Evolutionary conservation across 2,113 vertebrate species (phyloP).

Genomic region (Phoenicopterus ruber): DNA sequence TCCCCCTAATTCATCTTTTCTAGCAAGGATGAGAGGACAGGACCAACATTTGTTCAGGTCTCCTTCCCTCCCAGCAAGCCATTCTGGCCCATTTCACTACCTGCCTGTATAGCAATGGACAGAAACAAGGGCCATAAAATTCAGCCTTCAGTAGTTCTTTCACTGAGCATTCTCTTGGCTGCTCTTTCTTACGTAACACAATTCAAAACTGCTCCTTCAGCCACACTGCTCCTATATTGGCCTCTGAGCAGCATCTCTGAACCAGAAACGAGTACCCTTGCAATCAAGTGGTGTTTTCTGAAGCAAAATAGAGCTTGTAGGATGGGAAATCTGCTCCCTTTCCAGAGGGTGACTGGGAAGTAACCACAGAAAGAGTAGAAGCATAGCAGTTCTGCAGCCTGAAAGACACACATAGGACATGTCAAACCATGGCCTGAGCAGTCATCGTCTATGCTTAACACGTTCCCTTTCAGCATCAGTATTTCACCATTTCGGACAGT

Average conservation of each 20-base stretch:
- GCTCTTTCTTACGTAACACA: background rate
- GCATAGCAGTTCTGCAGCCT: background rate
- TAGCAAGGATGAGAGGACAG: background rate
- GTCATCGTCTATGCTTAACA: fast-evolving
- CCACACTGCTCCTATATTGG: background rate
- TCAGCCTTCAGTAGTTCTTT: background rate
- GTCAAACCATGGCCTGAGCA: background rate
- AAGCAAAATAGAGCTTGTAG: background rate
- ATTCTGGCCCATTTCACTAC: background rate
- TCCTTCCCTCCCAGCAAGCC: background rate
- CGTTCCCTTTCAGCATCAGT: background rate
- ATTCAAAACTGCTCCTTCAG: background rate
- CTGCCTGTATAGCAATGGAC: background rate
- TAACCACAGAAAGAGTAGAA: background rate
- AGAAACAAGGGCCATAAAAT: background rate
- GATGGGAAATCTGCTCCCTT: background rate
- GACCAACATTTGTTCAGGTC: background rate
- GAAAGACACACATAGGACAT: fast-evolving
- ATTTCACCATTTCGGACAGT: background rate
- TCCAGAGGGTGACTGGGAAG: background rate
- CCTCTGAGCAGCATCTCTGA: background rate
- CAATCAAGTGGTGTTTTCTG: background rate
- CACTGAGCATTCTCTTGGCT: background rate
- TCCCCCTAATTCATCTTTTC: background rate
- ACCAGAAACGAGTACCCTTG: fast-evolving